Evolutionary conservation across 2,113 vertebrate genomes (phyloP).

Genomic region (Phalacrocorax aristotelis): DNA sequence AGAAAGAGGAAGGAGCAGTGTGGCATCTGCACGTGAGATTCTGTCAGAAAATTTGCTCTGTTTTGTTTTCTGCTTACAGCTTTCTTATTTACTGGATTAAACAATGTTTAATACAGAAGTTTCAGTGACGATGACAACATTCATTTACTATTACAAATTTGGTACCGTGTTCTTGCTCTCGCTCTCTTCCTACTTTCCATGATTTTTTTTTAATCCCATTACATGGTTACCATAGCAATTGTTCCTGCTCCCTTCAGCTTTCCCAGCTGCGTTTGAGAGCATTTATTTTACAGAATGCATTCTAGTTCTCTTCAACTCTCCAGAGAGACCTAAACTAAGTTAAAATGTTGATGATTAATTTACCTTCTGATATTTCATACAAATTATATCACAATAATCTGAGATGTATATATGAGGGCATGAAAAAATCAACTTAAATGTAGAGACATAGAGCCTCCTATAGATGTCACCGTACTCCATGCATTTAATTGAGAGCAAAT

Average conservation of each 20-base stretch:
- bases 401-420: neutral
- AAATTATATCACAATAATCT: neutral
- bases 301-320: constrained; percentile 24
- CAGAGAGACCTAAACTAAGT: neutral
- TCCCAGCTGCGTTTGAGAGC: neutral
- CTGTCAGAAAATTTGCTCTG: neutral
- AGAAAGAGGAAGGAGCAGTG: neutral
- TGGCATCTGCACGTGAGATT: fast-evolving
- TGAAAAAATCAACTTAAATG: neutral
- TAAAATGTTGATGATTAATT: constrained; percentile 32
- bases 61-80: neutral
- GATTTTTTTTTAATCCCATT: constrained; percentile 36
- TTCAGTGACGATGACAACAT: neutral
- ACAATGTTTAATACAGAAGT: neutral
- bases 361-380: constrained; percentile 17
- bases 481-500: neutral
- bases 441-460: constrained; percentile 29
- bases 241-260: constrained; percentile 23
- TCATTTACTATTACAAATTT: neutral
- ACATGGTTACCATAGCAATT: constrained; percentile 72
- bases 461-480: constrained; percentile 76
- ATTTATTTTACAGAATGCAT: constrained; percentile 31
- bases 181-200: neutral
- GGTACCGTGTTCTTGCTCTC: neutral
- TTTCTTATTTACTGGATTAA: neutral